Evolutionary conservation across 2,888 invertebrate genomes (phyloP), one percentile per base, ranked within the genome.

Genomic region (Drosophila phalerata): DNA sequence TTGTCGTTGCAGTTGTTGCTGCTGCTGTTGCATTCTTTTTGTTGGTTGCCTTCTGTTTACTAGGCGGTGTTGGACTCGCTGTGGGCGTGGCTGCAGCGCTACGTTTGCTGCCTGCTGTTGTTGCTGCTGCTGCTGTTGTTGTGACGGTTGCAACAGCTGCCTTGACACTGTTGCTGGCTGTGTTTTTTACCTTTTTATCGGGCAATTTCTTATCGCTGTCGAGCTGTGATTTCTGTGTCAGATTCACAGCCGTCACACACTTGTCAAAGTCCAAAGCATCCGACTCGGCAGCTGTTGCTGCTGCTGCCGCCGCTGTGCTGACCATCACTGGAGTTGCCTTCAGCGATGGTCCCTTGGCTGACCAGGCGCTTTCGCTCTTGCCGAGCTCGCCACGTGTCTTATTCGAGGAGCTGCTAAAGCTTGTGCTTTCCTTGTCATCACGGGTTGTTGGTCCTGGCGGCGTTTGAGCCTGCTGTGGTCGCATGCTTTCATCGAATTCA

Each of bases 341-440:
- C 1, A 92, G 63, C 0, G 92, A 92, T 0, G 92, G 92, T 0
- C 92, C 93, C 77, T 92, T 92, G 8, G 92, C 92, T 0, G 92
- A 92, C 92, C 92, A 92, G 37, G 91, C 91, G 56, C 92, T 92
- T 75, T 92, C 92, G 60, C 90, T 91, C 48, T 92, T 92, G 13
- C 91, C 91, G 25, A 90, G 61, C 67, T 91, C 92, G 0, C 90
- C 92, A 6, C 92, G 90, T 2, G 92, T 91, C 2, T 91, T 91
- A 62, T 92, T 93, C 15, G 92, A 91, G 1, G 92, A 91, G 10
- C 91, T 90, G 74, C 91, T 92, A 15, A 91, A 90, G n/a, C 91
- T 91, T 9, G 91, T 88, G 55, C 91, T 91, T 61, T 92, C 92
- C 63, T 92, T 93, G 37, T 93, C 92, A 19, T 92, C 92, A 3